Conservation (phyloP, 1,140 invertebrate species). For the Drosophila setifemur region DNA sequence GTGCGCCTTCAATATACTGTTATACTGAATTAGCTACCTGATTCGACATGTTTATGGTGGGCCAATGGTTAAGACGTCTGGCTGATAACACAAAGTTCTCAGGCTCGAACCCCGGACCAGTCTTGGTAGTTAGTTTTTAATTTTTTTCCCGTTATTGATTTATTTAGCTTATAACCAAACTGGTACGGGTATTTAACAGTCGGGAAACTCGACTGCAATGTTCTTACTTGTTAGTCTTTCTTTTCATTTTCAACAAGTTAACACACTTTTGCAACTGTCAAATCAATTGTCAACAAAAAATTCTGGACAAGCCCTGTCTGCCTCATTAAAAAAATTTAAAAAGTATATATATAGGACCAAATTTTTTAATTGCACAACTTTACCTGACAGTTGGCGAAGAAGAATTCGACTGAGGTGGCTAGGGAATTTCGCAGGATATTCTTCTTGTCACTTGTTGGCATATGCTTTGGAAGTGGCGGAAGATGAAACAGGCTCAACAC, state of each 20-base stretch:
- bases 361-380: slow-evolving; percentile 22
- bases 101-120: no score
- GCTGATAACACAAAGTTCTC: no score
- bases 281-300: slow-evolving; percentile 51
- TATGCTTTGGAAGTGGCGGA: slow-evolving; percentile 29
- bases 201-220: no score
- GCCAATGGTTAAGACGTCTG: no score
- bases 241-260: slow-evolving; percentile 33
- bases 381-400: slow-evolving; percentile 30
- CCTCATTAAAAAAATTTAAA: slow-evolving; percentile 18
- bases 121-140: no score
- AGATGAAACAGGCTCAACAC: slow-evolving; percentile 31
- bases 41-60: no score
- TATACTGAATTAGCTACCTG: no score
- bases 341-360: slow-evolving; percentile 18
- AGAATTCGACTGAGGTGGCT: slow-evolving; percentile 1
- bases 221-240: no score
- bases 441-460: slow-evolving; percentile 42
- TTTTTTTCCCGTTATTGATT: no score
- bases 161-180: no score
- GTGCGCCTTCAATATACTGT: no score
- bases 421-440: slow-evolving; percentile 15
- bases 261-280: slow-evolving; percentile 42
- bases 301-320: background rate
- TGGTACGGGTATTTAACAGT: no score